Percentiles rank a stretch among this genome's conserved stretches.
Conservation (phyloP, 2,888 invertebrate species). For the Drosophila mimetica region DNA sequence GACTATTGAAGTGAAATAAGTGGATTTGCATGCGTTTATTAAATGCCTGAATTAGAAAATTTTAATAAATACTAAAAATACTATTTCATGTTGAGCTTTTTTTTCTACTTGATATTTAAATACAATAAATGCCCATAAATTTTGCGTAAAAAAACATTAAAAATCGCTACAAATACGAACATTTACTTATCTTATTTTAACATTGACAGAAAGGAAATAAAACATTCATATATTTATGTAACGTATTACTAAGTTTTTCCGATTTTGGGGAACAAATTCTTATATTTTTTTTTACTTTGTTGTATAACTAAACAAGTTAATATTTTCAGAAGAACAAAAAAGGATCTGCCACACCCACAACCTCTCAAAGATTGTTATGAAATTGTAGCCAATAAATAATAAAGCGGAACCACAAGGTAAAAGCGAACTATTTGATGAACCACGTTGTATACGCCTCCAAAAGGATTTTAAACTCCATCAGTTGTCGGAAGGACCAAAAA, state of each 20-base stretch:
- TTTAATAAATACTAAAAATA: not conserved
- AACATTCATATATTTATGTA: too few relatives aligned
- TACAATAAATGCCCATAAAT: too few relatives aligned
- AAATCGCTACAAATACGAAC: too few relatives aligned
- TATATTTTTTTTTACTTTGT: too few relatives aligned
- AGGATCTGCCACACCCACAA: not conserved
- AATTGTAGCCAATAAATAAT: not conserved
- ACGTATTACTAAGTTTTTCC: too few relatives aligned
- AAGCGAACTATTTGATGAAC: not conserved
- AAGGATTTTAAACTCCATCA: constrained; percentile 91
- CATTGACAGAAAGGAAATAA: too few relatives aligned
- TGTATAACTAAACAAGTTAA: not conserved
- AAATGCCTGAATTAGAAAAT: too few relatives aligned
- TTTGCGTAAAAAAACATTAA: too few relatives aligned
- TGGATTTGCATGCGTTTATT: not conserved
- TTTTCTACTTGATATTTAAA: too few relatives aligned
- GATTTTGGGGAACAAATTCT: too few relatives aligned
- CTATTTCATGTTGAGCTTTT: too few relatives aligned
- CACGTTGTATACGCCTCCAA: constrained; percentile 26
- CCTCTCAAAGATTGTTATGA: not conserved
- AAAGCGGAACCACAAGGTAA: not conserved
- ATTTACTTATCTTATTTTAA: too few relatives aligned
- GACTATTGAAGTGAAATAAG: not conserved
- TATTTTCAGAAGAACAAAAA: not conserved
- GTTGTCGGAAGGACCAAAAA: constrained; percentile 92